Evolutionary conservation across 2,888 invertebrate species (phyloP).

Genomic region (Tipula helvola): DNA sequence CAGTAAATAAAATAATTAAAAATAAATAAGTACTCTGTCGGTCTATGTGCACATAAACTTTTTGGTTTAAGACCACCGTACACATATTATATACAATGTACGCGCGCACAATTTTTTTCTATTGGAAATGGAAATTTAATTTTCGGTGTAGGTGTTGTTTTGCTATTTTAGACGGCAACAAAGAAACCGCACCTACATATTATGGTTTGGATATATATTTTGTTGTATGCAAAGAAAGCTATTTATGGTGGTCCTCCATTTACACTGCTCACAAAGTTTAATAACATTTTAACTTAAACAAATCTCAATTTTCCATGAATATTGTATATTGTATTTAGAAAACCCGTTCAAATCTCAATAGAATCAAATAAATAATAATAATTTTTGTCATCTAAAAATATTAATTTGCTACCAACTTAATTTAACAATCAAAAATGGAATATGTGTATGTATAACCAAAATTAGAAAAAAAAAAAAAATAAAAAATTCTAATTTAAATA

Average conservation of each 20-base stretch:
- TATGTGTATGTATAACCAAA: too few relatives aligned
- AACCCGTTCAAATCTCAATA: background rate
- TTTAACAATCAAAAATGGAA: background rate
- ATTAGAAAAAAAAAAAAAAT: background rate
- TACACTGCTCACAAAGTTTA: background rate
- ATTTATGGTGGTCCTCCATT: background rate
- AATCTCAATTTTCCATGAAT: background rate
- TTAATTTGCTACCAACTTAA: constrained; percentile 4
- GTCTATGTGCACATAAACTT: background rate
- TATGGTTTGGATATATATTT: background rate
- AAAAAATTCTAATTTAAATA: background rate
- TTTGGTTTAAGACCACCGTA: background rate
- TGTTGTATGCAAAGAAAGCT: background rate
- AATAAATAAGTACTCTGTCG: background rate
- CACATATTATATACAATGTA: background rate
- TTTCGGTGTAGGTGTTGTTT: background rate
- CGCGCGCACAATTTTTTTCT: background rate
- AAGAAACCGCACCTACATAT: background rate
- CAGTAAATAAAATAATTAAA: background rate
- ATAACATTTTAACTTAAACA: background rate
- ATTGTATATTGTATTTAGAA: background rate
- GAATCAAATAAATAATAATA: background rate
- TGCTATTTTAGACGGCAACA: background rate
- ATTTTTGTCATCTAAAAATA: background rate
- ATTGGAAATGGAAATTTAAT: background rate